Conservation (phyloP, 2,888 invertebrate genomes). For the Drosophila anceps region DNA sequence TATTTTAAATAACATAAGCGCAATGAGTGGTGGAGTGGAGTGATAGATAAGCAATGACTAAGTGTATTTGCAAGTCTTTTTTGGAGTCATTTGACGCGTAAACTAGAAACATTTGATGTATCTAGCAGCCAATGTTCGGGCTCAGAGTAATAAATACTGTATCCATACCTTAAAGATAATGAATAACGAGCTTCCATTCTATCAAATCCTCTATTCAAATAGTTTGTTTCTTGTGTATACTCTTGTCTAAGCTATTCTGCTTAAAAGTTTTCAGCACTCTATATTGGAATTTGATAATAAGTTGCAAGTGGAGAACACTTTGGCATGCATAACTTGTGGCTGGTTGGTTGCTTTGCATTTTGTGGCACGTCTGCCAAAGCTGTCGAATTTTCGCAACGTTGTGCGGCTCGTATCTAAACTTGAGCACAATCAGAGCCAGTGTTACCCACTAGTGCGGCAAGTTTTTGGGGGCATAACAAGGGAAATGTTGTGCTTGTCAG, state of each 20-base stretch:
- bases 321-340: conserved; percentile 23
- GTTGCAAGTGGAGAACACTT: conserved; percentile 12
- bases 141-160: no score
- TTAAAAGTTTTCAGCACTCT: conserved; percentile 9
- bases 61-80: no score
- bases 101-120: no score
- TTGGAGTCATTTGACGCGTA: no score
- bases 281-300: conserved; percentile 14
- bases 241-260: neutral
- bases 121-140: no score
- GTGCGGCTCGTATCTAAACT: conserved; percentile 2
- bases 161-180: neutral
- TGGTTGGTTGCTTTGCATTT: conserved; percentile 22
- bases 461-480: conserved; percentile 36
- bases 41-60: no score
- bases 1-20: no score
- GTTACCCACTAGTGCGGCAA: conserved; percentile 1
- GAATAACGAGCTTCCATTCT: no score
- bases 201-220: neutral
- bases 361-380: conserved; percentile 2
- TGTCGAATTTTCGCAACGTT: conserved; percentile 9
- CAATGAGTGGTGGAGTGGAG: no score
- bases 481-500: conserved; percentile 65
- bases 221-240: neutral
- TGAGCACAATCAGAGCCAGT: conserved; percentile 26